These are phyloP conservation scores for Periplaneta americana DNA, from an alignment of 1,140 invertebrate species.

Conservation along the genomic window DNA sequence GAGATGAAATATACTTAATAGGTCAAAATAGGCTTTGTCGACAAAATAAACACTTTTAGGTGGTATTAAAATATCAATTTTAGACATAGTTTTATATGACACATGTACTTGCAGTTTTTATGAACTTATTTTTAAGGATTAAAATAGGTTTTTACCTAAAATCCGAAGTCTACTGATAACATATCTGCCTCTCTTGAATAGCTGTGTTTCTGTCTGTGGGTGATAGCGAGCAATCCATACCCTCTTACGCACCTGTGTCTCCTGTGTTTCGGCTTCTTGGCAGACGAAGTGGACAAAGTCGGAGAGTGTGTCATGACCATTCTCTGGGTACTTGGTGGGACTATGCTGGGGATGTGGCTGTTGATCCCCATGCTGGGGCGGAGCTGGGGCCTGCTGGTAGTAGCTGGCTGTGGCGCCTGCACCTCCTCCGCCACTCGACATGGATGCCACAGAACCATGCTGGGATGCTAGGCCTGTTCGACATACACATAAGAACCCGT, in stretches of 20 bases:
- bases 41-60: no score
- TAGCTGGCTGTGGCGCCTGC: conserved; percentile 35
- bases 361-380: conserved; percentile 10
- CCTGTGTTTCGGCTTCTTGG: conserved; percentile 71
- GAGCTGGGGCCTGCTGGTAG: conserved; percentile 45
- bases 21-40: no score
- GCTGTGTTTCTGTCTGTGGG: no score
- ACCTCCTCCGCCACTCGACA: conserved; percentile 53
- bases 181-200: no score
- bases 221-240: no score
- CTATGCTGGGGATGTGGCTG: conserved; percentile 40
- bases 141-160: no score
- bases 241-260: background rate
- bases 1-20: no score
- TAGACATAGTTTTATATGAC: no score
- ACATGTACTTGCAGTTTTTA: no score
- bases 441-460: conserved; percentile 57
- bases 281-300: conserved; percentile 97
- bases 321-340: conserved; percentile 73
- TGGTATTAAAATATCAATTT: no score
- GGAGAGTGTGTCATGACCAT: conserved; percentile 82
- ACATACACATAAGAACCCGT: background rate
- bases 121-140: no score
- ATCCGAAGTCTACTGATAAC: no score
- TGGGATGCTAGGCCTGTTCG: conserved; percentile 49